These are phyloP conservation scores for Chunga burmeisteri DNA, from an alignment of 2,113 vertebrate genomes.

Conservation along the genomic window DNA sequence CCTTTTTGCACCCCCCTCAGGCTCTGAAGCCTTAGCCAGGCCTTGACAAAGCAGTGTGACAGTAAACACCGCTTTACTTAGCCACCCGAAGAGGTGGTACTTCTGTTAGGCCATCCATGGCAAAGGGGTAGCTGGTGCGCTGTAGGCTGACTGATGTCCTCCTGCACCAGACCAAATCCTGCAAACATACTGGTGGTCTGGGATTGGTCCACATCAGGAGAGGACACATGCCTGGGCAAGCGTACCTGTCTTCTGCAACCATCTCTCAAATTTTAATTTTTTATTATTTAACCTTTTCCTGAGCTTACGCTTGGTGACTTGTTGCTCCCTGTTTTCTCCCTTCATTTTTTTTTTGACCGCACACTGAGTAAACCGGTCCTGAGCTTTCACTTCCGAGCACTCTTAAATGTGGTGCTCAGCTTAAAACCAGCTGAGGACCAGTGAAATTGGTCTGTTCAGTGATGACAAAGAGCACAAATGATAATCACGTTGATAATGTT, in stretches of 20 bases:
- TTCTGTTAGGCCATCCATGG: neutral
- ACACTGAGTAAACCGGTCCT: neutral
- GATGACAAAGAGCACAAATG: neutral
- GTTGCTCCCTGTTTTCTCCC: neutral
- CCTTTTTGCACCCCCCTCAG: neutral
- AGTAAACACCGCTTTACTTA: neutral
- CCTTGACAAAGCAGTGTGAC: neutral
- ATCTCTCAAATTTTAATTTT: neutral
- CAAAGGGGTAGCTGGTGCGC: neutral
- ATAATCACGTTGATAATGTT: neutral
- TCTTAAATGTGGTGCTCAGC: neutral
- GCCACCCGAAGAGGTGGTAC: rapidly evolving
- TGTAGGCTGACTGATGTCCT: neutral
- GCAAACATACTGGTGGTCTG: neutral
- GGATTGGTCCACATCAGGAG: neutral
- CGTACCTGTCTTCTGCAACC: neutral
- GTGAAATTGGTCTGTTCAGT: neutral
- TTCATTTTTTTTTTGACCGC: neutral
- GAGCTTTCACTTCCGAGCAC: neutral
- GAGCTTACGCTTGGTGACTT: neutral
- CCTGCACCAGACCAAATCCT: neutral
- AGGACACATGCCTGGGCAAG: neutral
- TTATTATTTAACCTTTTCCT: neutral
- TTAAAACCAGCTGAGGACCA: neutral
- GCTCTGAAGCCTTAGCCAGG: neutral